Evolutionary conservation across 2,113 vertebrate genomes (phyloP).

Genomic region (Pituophis catenifer): DNA sequence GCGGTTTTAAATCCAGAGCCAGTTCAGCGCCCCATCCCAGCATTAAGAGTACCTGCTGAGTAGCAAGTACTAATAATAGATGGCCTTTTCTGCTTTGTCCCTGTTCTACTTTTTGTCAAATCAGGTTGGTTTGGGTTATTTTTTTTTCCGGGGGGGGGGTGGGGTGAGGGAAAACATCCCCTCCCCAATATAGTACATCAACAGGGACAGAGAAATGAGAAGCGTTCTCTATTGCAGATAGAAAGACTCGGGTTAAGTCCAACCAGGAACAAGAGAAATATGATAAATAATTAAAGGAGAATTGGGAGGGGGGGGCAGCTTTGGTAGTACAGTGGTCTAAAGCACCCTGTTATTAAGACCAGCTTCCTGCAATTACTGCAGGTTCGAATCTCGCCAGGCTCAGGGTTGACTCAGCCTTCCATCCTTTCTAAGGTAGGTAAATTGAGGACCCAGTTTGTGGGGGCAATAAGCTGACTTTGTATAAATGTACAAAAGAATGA

Average conservation of each 20-base stretch:
- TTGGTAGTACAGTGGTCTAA: too few species aligned
- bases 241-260: neutral
- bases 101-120: neutral
- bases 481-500: too few species aligned
- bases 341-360: too few species aligned
- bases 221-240: neutral
- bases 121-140: neutral
- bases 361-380: too few species aligned
- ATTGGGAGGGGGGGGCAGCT: neutral
- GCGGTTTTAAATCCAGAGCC: neutral
- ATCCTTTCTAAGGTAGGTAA: too few species aligned
- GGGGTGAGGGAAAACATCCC: neutral
- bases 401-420: too few species aligned
- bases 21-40: neutral
- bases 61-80: neutral
- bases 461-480: too few species aligned
- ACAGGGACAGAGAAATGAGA: neutral
- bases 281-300: neutral
- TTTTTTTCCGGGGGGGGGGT: fast-evolving
- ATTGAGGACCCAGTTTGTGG: too few species aligned
- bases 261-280: neutral
- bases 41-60: neutral
- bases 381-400: too few species aligned
- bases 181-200: neutral
- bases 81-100: neutral